Evolutionary conservation across 2,888 invertebrate genomes (phyloP), one percentile per base, ranked within the genome.

Genomic region (Timema podura): DNA sequence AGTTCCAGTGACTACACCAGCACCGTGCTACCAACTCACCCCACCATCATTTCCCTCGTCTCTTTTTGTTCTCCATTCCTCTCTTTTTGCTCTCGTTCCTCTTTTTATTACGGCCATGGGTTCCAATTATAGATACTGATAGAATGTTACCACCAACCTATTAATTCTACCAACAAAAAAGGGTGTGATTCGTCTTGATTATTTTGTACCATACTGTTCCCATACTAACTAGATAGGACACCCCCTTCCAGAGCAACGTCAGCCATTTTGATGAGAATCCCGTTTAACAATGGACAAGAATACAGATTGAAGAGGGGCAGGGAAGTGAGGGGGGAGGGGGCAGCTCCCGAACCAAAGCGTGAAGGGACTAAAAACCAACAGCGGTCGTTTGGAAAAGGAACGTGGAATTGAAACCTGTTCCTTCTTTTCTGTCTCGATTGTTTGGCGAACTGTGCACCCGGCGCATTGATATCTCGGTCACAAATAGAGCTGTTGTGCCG

Each of bases 91-190:
- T 61, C 61, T 61, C 61, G n/a, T 45, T 61, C 61, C 45, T 45
- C 44, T 61, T 61, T 61, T 61, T 61, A 61, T 61, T 61, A 61
- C 61, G 61, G 61, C 44, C 61, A 45, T 61, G 61, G 61, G 61
- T 64, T 68, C 68, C 68, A 68, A 68, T 68, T 68, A 68, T 61
- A 44, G 61, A 64, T 61, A 48, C 64, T 61, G 61, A 61, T 64
- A 48, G 64, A 67, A 67, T 67, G 67, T 67, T 67, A 57, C 67
- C 57, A 57, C 54, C 54, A 67, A 46, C 49, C 68, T 68, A 68
- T 64, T 68, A 68, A 68, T 68, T 68, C 61, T 13, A 16, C 44
- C 48, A 68, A 64, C 44, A 64, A 68, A 64, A 64, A 49, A 64
- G 48, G 30, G 44, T 61, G 61, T 45, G 61, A 61, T 61, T 61